These are phyloP conservation scores for Morone saxatilis DNA, from an alignment of 2,113 vertebrate genomes.

Conservation along the genomic window DNA sequence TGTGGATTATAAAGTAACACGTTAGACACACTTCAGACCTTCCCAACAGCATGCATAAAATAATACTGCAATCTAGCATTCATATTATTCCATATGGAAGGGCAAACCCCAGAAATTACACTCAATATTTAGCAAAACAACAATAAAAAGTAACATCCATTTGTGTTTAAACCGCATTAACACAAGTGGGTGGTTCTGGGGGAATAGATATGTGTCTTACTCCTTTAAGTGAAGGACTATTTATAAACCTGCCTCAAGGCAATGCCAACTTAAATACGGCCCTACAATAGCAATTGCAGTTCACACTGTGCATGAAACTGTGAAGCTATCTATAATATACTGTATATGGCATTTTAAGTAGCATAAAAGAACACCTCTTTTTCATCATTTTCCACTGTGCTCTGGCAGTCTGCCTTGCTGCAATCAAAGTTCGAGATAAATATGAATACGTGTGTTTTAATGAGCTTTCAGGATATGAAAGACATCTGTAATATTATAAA, in stretches of 20 bases:
- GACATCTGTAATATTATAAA: neutral
- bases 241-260: conserved; percentile 21
- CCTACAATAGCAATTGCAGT: conserved; percentile 4
- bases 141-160: neutral
- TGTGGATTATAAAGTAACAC: neutral
- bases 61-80: neutral
- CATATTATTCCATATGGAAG: neutral
- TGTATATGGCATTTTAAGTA: conserved; percentile 1
- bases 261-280: conserved; percentile 8
- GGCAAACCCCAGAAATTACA: neutral
- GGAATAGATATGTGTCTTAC: neutral
- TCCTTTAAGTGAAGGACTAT: conserved; percentile 20
- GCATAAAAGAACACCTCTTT: conserved; percentile 8
- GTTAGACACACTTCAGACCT: neutral
- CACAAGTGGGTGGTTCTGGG: conserved; percentile 18
- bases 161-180: conserved; percentile 10
- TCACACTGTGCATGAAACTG: conserved; percentile 20
- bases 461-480: conserved; percentile 4
- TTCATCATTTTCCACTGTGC: neutral
- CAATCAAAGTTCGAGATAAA: neutral
- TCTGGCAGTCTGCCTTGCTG: conserved; percentile 23
- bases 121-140: neutral
- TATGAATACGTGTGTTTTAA: conserved; percentile 35
- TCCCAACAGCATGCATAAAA: neutral
- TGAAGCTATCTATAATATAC: neutral